Conservation (phyloP, 1,140 invertebrate genomes). For the Dendrolimus punctatus region DNA sequence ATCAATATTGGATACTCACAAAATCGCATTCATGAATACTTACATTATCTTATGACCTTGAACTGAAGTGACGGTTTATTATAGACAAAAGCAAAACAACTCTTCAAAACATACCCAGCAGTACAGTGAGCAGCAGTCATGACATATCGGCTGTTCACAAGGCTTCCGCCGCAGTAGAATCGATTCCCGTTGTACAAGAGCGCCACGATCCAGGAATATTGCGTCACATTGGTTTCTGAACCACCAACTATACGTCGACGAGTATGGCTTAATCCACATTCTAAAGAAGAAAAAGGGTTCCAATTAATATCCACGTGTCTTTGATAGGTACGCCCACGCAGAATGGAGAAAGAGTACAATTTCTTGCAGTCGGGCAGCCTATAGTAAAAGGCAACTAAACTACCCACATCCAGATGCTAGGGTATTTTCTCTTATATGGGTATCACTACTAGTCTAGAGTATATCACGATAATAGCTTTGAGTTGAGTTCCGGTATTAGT, state of each 20-base stretch:
- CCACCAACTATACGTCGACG: constrained; percentile 82
- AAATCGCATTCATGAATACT: too few relatives aligned
- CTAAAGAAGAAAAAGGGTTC: constrained; percentile 46
- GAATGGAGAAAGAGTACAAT: too few relatives aligned
- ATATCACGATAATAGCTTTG: too few relatives aligned
- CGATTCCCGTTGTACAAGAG: constrained; percentile 74
- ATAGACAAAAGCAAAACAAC: not conserved
- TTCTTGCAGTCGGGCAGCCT: too few relatives aligned
- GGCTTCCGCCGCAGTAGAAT: constrained; percentile 83
- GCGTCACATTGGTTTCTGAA: constrained; percentile 75
- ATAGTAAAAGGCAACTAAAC: too few relatives aligned
- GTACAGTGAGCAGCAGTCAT: constrained; percentile 72
- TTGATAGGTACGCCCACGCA: not conserved
- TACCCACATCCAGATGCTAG: too few relatives aligned
- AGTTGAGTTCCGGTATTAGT: too few relatives aligned
- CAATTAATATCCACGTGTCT: not conserved
- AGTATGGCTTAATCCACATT: constrained; percentile 78
- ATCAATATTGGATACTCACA: too few relatives aligned
- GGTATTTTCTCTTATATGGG: too few relatives aligned
- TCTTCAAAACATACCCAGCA: constrained; percentile 40
- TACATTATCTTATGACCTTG: too few relatives aligned
- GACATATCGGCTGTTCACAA: constrained; percentile 74
- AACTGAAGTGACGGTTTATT: not conserved
- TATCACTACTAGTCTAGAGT: too few relatives aligned
- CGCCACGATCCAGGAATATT: constrained; percentile 85